Evolutionary conservation across 2,888 invertebrate genomes (phyloP).

Genomic region (Sinotaia quadrata): DNA sequence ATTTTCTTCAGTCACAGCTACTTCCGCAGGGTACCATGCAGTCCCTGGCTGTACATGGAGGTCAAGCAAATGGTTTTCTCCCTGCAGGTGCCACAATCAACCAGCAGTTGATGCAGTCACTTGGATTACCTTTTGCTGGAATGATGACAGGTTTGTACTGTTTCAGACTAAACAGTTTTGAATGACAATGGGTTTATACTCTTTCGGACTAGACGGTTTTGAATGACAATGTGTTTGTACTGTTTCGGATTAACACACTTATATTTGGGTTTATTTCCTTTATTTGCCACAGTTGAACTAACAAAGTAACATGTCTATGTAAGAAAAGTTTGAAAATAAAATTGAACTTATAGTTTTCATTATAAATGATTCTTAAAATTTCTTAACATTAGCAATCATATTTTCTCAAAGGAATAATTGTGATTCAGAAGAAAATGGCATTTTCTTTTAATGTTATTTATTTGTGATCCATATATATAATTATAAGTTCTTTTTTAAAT

Average conservation of each 20-base stretch:
- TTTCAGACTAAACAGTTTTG: not conserved
- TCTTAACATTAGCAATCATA: too few species aligned
- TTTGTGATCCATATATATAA: too few species aligned
- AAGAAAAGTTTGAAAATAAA: too few species aligned
- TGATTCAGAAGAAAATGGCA: too few species aligned
- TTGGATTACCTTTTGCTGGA: conserved; percentile 13
- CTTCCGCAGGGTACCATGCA: conserved; percentile 26
- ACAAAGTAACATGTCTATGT: too few species aligned
- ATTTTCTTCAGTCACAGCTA: conserved; percentile 16
- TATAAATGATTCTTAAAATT: too few species aligned
- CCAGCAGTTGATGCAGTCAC: conserved; percentile 22
- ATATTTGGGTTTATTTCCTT: not conserved
- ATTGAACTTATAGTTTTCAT: too few species aligned
- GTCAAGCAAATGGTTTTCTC: conserved; percentile 17
- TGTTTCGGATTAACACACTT: not conserved
- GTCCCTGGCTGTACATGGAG: conserved; percentile 27
- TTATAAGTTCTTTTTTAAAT: too few species aligned
- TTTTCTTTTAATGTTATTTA: too few species aligned
- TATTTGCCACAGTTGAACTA: too few species aligned
- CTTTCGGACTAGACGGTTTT: not conserved
- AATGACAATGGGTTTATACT: not conserved
- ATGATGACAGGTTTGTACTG: conserved; percentile 14
- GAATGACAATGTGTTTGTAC: not conserved
- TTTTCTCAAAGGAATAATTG: too few species aligned
- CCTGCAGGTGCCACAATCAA: not conserved